phyloP scores from a whole-genome alignment of 2,888 invertebrate species.

The Clistopyga incitator region DNA sequence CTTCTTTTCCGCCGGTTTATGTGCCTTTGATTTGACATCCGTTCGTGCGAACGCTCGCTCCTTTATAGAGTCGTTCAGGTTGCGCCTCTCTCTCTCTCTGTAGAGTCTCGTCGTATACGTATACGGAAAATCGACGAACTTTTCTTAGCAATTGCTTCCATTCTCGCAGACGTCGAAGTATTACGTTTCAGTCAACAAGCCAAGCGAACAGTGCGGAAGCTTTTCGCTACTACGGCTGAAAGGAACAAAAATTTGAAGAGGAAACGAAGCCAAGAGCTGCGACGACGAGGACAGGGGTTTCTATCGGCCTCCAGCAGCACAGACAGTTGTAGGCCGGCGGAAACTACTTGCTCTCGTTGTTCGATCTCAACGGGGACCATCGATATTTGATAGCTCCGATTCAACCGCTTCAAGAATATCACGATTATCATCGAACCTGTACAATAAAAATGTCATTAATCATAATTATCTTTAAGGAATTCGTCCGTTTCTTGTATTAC shows the following conservation, averaged over 20 bases:
- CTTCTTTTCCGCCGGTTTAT: slow-evolving; percentile 21
- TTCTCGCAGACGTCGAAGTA: not conserved
- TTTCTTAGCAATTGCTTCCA: not conserved
- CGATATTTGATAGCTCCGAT: slow-evolving; percentile 26
- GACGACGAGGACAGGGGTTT: slow-evolving; percentile 90
- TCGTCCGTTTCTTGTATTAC: not conserved
- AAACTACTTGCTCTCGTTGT: slow-evolving; percentile 93
- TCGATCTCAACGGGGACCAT: slow-evolving; percentile 43
- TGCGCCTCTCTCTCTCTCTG: not conserved
- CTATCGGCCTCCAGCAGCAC: slow-evolving; percentile 96
- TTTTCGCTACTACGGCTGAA: not conserved
- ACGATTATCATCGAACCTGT: not conserved
- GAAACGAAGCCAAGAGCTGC: slow-evolving; percentile 19
- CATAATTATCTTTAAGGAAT: not conserved
- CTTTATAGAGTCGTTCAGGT: not conserved
- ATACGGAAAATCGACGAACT: slow-evolving; percentile 11
- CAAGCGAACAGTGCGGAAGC: not conserved
- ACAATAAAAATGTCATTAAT: not conserved
- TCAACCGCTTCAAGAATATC: not conserved
- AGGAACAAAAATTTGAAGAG: not conserved
- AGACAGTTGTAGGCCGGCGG: slow-evolving; percentile 95
- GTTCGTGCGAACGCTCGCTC: slow-evolving; percentile 3
- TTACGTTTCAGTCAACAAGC: slow-evolving; percentile 5
- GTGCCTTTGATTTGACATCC: slow-evolving; percentile 1
- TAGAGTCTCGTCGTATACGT: not conserved